Evolutionary conservation across 2,888 invertebrate species (phyloP), one percentile per base, ranked within the genome.

Genomic region (Nebria salina): DNA sequence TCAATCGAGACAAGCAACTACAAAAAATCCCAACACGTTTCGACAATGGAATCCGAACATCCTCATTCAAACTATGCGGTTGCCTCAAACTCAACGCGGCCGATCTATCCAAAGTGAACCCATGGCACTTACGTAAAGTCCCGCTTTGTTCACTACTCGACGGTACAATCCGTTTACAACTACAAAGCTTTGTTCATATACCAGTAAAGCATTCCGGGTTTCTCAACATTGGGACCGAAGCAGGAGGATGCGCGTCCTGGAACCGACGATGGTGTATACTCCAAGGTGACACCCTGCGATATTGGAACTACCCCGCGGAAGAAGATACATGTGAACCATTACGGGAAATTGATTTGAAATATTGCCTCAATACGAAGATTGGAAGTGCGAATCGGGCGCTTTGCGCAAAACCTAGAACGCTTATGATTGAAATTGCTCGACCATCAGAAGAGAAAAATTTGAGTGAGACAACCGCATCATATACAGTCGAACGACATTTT

Each of bases 261-360:
- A 91, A 91, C 85, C 88, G 90, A 0, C 88, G 90, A 77, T 92
- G 91, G 91, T 92, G 91, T 84, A 88, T 88, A 5, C 85, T 92
- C 7, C 86, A 89, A 34, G 90, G 89, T 0, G 86, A 89, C 13
- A 84, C 85, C 0, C 83, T 92, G 1, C 85, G 86, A 26, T 89
- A 91, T 65, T 92, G 91, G 90, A 90, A 90, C 76, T 90, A 91
- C 85, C 91, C 91, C 0, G 86, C 87, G 34, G 90, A 90, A 73
- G 88, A 87, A 81, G 87, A 86, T 34, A 86, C 86, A 11, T 86
- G 87, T 9, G 85, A 82, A 6, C 89, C 90, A 0, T 82, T 89
- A 3, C 83, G 87, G 15, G 82, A 84, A 0, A 83, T 92, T 34
- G 89, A 91, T 84, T 84, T 92, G 43, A 86, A 86, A 8, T 83